Percentiles rank a stretch among this genome's conserved stretches.
These are phyloP conservation scores for Rhinolophus sinicus DNA, from an alignment of 2,113 vertebrate genomes.

Conservation along the genomic window DNA sequence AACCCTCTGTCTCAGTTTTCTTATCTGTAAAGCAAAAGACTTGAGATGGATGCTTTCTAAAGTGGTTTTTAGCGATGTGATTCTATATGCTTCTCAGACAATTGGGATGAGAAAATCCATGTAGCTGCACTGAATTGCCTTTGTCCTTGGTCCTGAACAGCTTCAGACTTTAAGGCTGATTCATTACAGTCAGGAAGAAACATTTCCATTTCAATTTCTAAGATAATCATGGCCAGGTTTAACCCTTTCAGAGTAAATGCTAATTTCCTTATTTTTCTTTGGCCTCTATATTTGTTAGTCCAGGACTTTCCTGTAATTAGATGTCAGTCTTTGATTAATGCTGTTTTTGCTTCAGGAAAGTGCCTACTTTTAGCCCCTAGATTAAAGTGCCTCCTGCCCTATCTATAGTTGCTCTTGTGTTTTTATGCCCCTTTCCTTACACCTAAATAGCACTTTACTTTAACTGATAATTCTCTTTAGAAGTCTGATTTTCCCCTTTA, in stretches of 20 bases:
- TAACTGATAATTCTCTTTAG: slow-evolving; percentile 60
- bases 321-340: slow-evolving; percentile 73
- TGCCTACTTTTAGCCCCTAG: slow-evolving; percentile 45
- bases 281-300: slow-evolving; percentile 61
- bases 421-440: slow-evolving; percentile 48
- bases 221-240: slow-evolving; percentile 63
- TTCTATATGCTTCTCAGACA: slow-evolving; percentile 50
- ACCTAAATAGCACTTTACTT: slow-evolving; percentile 58
- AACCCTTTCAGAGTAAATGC: slow-evolving; percentile 72
- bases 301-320: slow-evolving; percentile 68
- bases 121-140: slow-evolving; percentile 53
- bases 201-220: slow-evolving; percentile 70
- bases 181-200: slow-evolving; percentile 61
- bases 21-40: slow-evolving; percentile 51
- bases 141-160: slow-evolving; percentile 68
- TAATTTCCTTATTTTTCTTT: slow-evolving; percentile 72
- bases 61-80: slow-evolving; percentile 51
- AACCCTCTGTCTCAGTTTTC: slow-evolving; percentile 1
- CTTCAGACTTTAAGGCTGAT: slow-evolving; percentile 51
- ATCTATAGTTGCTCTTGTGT: slow-evolving; percentile 13
- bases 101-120: slow-evolving; percentile 53
- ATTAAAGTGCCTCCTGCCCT: slow-evolving; percentile 62
- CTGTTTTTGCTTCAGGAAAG: slow-evolving; percentile 65
- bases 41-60: slow-evolving; percentile 41
- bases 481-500: slow-evolving; percentile 35